Percentiles rank a stretch among this genome's conserved stretches.
Conservation (phyloP, 2,113 vertebrate species). For the Galbula dea region DNA sequence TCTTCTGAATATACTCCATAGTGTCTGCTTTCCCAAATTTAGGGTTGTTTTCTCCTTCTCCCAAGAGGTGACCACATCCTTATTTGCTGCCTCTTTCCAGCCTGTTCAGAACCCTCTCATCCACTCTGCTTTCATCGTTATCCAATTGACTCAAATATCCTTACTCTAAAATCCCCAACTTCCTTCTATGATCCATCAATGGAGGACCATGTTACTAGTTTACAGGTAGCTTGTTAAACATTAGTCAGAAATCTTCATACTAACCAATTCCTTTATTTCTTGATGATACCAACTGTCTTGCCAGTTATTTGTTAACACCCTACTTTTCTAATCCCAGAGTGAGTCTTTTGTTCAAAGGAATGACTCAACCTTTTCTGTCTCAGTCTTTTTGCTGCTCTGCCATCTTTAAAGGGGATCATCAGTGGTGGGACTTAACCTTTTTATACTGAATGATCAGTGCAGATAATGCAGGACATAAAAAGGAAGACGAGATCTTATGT, state of each 20-base stretch:
- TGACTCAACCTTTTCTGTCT: accelerated
- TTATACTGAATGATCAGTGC: not conserved
- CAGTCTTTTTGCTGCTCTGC: not conserved
- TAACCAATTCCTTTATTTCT: not conserved
- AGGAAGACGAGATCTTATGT: not conserved
- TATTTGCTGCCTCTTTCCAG: not conserved
- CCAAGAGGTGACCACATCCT: not conserved
- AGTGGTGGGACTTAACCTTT: not conserved
- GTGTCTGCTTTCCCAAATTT: not conserved
- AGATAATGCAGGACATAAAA: not conserved
- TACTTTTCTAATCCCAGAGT: not conserved
- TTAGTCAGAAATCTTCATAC: not conserved
- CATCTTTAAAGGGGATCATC: not conserved
- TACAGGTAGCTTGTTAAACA: not conserved
- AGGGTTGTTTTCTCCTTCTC: not conserved
- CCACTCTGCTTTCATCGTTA: accelerated
- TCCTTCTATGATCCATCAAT: not conserved
- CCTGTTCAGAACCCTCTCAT: not conserved
- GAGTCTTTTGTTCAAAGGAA: not conserved
- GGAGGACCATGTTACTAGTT: not conserved
- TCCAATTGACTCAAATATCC: not conserved
- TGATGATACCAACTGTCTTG: not conserved
- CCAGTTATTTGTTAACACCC: not conserved
- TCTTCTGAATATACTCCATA: not conserved
- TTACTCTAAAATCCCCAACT: not conserved